A percentile compares a stretch with the other conserved stretches of the same genome.
phyloP scores from a whole-genome alignment of 2,797 vertebrate species.

The Hypotaenidia okinawae region DNA sequence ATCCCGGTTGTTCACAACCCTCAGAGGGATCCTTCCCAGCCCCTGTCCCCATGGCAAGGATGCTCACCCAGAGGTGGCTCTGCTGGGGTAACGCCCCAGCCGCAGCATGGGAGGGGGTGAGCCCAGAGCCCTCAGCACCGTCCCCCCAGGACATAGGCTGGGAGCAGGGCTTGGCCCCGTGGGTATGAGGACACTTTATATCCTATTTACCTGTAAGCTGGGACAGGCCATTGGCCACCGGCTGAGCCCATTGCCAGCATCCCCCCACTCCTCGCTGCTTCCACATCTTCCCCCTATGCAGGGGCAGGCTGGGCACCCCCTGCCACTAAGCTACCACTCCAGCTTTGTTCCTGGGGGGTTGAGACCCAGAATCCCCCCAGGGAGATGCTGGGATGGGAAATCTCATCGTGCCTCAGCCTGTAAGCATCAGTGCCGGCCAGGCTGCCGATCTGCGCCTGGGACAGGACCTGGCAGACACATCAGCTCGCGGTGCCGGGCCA shows the following conservation, averaged over 20 bases:
- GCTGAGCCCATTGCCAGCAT: fast-evolving
- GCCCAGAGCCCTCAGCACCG: not conserved
- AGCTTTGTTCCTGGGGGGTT: not conserved
- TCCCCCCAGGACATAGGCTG: not conserved
- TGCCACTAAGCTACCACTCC: not conserved
- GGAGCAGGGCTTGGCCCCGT: not conserved
- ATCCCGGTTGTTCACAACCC: not conserved
- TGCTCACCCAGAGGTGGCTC: not conserved
- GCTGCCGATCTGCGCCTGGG: not conserved
- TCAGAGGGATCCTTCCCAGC: not conserved
- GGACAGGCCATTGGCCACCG: not conserved
- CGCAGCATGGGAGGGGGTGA: not conserved
- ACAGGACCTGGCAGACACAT: not conserved
- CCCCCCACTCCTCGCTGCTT: not conserved
- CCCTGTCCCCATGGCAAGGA: fast-evolving
- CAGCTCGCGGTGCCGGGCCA: not conserved
- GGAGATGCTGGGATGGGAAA: not conserved
- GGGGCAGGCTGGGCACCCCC: not conserved
- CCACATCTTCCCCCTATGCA: not conserved
- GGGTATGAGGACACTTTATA: not conserved
- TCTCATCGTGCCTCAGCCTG: not conserved
- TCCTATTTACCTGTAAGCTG: not conserved
- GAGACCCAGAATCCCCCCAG: not conserved
- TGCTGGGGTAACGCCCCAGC: fast-evolving
- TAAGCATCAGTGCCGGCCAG: fast-evolving